Evolutionary conservation across 2,888 invertebrate species (phyloP).

Genomic region (Nomada hirtipes): DNA sequence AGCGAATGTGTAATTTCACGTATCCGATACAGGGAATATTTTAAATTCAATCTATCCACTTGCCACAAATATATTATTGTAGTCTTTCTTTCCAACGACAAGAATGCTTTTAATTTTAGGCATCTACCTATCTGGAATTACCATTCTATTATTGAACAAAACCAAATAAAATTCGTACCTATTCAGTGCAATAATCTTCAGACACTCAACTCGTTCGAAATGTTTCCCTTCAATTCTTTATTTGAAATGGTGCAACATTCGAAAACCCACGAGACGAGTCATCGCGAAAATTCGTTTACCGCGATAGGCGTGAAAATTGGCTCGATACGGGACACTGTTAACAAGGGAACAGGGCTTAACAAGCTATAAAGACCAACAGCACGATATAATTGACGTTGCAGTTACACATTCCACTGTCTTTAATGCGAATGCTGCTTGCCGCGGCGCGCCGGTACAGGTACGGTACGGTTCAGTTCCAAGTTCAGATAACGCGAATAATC

Average conservation of each 20-base stretch:
- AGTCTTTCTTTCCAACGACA: too few relatives aligned
- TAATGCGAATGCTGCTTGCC: not conserved
- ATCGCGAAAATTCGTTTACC: too few relatives aligned
- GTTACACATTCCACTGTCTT: not conserved
- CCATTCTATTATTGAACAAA: not conserved
- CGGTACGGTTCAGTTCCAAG: not conserved
- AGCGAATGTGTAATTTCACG: not conserved
- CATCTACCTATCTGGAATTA: too few relatives aligned
- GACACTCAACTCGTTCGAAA: not conserved
- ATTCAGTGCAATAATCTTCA: too few relatives aligned
- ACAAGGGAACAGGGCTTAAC: not conserved
- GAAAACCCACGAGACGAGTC: too few relatives aligned
- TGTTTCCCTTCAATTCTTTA: not conserved
- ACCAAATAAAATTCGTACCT: not conserved
- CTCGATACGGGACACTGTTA: not conserved
- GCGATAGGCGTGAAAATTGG: not conserved
- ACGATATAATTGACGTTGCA: not conserved
- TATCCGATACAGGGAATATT: not conserved
- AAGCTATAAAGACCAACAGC: too few relatives aligned
- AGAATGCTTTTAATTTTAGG: too few relatives aligned
- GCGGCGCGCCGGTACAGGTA: not conserved
- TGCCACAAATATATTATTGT: not conserved
- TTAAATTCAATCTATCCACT: not conserved
- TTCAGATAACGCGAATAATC: conserved; percentile 40
- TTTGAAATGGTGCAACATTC: not conserved